Evolutionary conservation across 2,888 invertebrate species (phyloP), one percentile per base, ranked within the genome.

Genomic region (Acronicta psi): DNA sequence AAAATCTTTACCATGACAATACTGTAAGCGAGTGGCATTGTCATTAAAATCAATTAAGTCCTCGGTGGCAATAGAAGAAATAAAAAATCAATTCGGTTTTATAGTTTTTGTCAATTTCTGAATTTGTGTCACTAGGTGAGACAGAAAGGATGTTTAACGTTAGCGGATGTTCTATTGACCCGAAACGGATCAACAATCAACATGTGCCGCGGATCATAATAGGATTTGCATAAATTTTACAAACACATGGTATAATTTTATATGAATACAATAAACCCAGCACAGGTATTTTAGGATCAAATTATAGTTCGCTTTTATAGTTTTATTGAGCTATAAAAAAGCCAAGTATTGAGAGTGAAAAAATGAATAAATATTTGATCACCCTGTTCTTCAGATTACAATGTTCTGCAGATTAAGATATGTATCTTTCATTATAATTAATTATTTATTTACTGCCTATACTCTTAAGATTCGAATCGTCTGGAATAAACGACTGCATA

Each of bases 121-220:
- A 18, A 54, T 55, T 44, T 7, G 43, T 66, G 47, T 69, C 44
- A 59, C 29, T 59, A 54, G 43, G 46, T 66, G 51, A 66, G 41
- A 70, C 41, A 47, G 36, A 61, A 46, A 46, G 29, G 54, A 29
- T 23, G 8, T 38, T 23, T 51, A 23, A 59, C 43, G 45, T 43
- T 44, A 53, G 43, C 43, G 55, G 49, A 53, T 56, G 60, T 59
- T 14, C 46, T 20, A 66, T 53, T 68, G 25, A 59, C 45, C 46
- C 25, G 20, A 55, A 49, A 69, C 16, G 10, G n/a, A 18, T n/a
- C 25, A 16, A 14, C 16, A 10, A 18, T n/a, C 25, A 16, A 14
- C 16, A 10, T 52, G 38, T 52, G 53, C 6, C 38, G n/a, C 17
- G 25, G 17, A 62, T 52, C 10, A 43, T 69, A 63, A 49, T 47